These are phyloP conservation scores for Uloborus diversus DNA, from an alignment of 1,140 invertebrate genomes.

Conservation along the genomic window DNA sequence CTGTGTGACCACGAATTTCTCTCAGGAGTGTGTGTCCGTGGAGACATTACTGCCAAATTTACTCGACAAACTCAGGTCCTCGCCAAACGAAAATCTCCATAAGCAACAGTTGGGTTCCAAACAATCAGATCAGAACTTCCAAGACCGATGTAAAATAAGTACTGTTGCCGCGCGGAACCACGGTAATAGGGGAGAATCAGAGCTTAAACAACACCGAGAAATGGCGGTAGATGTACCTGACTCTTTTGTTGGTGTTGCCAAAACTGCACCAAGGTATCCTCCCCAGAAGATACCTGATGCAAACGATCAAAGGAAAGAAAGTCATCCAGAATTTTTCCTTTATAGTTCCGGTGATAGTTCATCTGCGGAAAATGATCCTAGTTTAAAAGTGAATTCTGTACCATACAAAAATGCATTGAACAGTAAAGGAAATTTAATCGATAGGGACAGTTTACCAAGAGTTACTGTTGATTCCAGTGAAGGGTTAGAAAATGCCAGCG, in stretches of 20 bases:
- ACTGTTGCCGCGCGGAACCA: not conserved
- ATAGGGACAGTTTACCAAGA: conserved; percentile 8
- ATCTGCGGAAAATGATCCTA: conserved; percentile 36
- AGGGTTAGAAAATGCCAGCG: conserved; percentile 12
- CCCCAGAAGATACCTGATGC: conserved; percentile 72
- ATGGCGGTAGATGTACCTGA: conserved; percentile 99
- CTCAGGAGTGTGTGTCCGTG: conserved; percentile 37
- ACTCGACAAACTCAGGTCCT: conserved; percentile 29
- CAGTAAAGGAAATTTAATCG: not conserved
- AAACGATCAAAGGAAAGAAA: conserved; percentile 59
- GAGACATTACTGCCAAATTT: conserved; percentile 50
- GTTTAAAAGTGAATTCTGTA: conserved; percentile 20
- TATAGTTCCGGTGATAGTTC: conserved; percentile 48
- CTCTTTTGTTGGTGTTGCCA: conserved; percentile 88
- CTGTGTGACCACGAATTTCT: conserved; percentile 16
- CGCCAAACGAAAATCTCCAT: conserved; percentile 30
- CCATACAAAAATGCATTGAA: not conserved
- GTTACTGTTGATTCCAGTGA: conserved; percentile 9
- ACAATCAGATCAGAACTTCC: not conserved
- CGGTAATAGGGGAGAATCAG: conserved; percentile 12
- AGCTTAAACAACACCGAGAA: conserved; percentile 71
- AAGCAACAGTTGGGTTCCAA: not conserved
- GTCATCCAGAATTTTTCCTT: conserved; percentile 45
- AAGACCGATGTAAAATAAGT: not conserved
- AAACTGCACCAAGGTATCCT: conserved; percentile 90